A percentile compares a stretch with the other conserved stretches of the same genome.
Evolutionary conservation across 2,888 invertebrate genomes (phyloP).

Genomic region (Xestobium rufovillosum): DNA sequence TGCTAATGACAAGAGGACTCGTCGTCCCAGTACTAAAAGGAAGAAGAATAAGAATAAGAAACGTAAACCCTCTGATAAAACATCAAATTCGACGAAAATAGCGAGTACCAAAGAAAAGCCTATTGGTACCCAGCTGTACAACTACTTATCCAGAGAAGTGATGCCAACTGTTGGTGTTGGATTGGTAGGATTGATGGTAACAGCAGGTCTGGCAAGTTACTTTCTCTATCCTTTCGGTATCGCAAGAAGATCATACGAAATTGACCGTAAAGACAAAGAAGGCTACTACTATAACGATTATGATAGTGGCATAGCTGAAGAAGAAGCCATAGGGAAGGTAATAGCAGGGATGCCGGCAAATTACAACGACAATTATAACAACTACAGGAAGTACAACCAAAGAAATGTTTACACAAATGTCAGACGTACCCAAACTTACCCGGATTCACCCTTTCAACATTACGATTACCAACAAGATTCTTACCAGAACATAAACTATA

Average conservation of each 20-base stretch:
- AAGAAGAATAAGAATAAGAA: slow-evolving; percentile 57
- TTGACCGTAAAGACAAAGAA: slow-evolving; percentile 55
- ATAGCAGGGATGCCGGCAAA: slow-evolving; percentile 50
- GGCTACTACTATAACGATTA: slow-evolving; percentile 59
- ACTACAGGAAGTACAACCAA: slow-evolving; percentile 20
- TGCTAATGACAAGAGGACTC: slow-evolving; percentile 27
- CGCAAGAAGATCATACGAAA: slow-evolving; percentile 58
- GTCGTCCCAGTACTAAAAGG: slow-evolving; percentile 43
- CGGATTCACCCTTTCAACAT: slow-evolving; percentile 22
- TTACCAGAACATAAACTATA: slow-evolving; percentile 20
- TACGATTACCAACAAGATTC: slow-evolving; percentile 13
- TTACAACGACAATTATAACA: slow-evolving; percentile 25
- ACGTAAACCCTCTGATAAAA: slow-evolving; percentile 50
- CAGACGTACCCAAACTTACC: slow-evolving; percentile 30
- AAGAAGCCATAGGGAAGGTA: slow-evolving; percentile 69
- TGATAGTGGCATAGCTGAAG: slow-evolving; percentile 66
- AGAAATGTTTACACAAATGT: slow-evolving; percentile 26
- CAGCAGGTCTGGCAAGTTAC: slow-evolving; percentile 68
- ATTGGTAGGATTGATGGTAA: slow-evolving; percentile 63
- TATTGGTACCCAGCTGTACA: slow-evolving; percentile 66
- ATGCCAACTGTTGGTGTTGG: slow-evolving; percentile 77
- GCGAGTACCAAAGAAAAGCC: slow-evolving; percentile 46
- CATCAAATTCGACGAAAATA: slow-evolving; percentile 37
- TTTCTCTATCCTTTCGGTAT: slow-evolving; percentile 68
- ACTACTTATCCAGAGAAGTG: slow-evolving; percentile 69